phyloP scores from a whole-genome alignment of 1,140 invertebrate species.

The Lasaia peninsularis region DNA sequence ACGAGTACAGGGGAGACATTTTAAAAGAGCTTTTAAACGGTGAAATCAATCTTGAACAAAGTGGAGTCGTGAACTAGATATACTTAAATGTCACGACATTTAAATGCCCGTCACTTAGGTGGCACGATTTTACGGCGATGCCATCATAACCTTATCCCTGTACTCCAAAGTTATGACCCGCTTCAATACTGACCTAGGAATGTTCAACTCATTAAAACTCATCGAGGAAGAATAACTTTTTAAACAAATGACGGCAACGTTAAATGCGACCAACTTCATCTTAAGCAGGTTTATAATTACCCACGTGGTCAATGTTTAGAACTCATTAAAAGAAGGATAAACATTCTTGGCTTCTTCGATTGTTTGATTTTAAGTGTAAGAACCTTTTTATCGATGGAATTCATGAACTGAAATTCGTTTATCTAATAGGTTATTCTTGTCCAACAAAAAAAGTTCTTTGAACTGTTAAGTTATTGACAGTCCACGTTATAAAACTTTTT shows the following conservation, averaged over 20 bases:
- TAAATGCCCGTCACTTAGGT: conserved; percentile 39
- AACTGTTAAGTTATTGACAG: too few relatives aligned
- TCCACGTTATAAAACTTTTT: too few relatives aligned
- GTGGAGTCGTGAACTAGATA: conserved; percentile 34
- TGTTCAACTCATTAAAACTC: conserved; percentile 37
- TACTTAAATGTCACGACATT: conserved; percentile 37
- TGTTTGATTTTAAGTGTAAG: background rate
- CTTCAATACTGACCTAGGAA: conserved; percentile 44
- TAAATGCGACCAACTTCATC: background rate
- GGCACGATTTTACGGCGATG: conserved; percentile 43
- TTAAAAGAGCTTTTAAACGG: conserved; percentile 5
- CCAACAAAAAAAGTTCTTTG: too few relatives aligned
- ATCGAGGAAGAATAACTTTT: conserved; percentile 34
- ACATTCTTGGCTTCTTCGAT: background rate
- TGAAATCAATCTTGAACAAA: conserved; percentile 18
- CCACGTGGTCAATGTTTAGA: background rate
- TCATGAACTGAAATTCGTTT: background rate
- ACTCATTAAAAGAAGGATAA: background rate
- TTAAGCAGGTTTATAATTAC: background rate
- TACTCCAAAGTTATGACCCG: conserved; percentile 36
- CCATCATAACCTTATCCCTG: conserved; percentile 50
- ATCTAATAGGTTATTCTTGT: background rate
- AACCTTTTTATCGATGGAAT: background rate
- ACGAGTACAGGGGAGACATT: background rate
- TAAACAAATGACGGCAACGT: background rate